Conservation (phyloP, 2,797 vertebrate genomes). For the Thunnus albacares region DNA sequence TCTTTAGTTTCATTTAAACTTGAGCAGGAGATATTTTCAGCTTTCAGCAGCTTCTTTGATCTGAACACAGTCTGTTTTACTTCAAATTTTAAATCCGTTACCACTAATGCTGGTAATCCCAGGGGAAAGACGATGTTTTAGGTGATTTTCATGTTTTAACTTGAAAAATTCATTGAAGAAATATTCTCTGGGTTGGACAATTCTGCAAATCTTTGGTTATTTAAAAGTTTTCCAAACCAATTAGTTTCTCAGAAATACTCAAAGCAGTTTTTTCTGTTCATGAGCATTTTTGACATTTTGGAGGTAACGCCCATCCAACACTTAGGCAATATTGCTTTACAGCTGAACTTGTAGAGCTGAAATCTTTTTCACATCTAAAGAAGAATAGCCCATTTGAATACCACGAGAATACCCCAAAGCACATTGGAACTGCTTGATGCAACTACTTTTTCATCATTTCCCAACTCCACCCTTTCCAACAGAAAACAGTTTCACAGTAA, state of each 20-base stretch:
- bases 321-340: conserved; percentile 7
- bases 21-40: not conserved
- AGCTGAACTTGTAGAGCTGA: not conserved
- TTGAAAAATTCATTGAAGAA: conserved; percentile 1
- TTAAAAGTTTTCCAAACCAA: conserved; percentile 1
- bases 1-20: not conserved
- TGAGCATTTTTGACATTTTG: not conserved
- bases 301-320: not conserved
- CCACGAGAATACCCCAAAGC: conserved; percentile 2
- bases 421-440: conserved; percentile 8
- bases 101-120: not conserved
- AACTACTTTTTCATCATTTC: not conserved
- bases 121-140: conserved; percentile 1
- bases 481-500: not conserved
- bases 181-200: not conserved
- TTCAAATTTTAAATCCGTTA: not conserved
- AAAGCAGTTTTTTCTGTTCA: conserved; percentile 3
- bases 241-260: not conserved
- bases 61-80: not conserved
- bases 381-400: conserved; percentile 8
- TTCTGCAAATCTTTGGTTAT: not conserved
- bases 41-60: conserved; percentile 26
- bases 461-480: not conserved
- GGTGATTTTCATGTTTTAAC: not conserved
- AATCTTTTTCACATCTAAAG: conserved; percentile 14